Evolutionary conservation across 2,888 invertebrate genomes (phyloP), one percentile per base, ranked within the genome.

Genomic region (Trachelus stipa): DNA sequence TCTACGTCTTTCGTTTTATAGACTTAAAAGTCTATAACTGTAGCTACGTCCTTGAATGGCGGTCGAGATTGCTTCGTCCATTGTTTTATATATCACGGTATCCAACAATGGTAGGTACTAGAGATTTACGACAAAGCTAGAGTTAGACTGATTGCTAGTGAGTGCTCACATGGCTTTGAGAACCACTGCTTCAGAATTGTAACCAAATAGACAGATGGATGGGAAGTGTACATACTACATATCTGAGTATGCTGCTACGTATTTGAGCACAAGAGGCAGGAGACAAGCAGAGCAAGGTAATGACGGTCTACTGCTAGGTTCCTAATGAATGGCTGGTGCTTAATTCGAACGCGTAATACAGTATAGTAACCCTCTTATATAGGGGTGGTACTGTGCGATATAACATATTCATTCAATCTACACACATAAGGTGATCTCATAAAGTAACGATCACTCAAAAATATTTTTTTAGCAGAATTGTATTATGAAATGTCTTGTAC

Each of bases 251-350:
- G 40, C 40, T 40, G 15, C 40, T 40, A 40, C 40, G 40, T 40
- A 40, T 40, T 40, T 40, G 69, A 69, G 69, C 12, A 33, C 30
- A 33, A 69, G 69, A 69, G 69, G 2, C 69, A 30, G 69, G 33
- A 69, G 69, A 33, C 33, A 33, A 12, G 30, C 69, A 69, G 30
- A 69, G 69, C 31, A 33, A 69, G 69, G 69, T 69, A 69, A 69
- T 69, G 69, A 69, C 69, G 69, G 74, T 79, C 82, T 80, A 82
- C 79, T 78, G 77, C 85, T 83, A 82, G 80, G 83, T 85, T 82
- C 77, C 84, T 83, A 85, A 85, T 84, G 82, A 85, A 84, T 83
- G 80, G 82, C 75, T 12, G 75, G 37, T 80, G 78, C 85, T 84
- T 85, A 85, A 84, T 84, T 80, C 81, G 79, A 80, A 85, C 83